Base-by-base conservation (phyloP, 2,113 vertebrate genomes). In the Cyprinodon tularosa region DNA sequence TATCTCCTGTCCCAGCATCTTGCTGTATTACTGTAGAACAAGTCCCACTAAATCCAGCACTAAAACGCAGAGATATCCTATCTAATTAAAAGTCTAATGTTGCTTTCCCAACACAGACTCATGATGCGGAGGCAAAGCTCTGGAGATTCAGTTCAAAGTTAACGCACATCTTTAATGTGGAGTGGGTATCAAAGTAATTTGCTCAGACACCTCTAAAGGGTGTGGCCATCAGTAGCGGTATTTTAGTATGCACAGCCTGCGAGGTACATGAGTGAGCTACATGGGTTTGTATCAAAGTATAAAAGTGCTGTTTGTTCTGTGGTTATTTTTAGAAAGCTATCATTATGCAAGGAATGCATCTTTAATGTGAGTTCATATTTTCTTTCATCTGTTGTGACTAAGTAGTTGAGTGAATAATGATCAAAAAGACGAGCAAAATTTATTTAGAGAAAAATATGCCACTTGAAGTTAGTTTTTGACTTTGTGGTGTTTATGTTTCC, bases 71-170 rank as follows among this genome's bases (percentile, higher is more conserved):
- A 81, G 85, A 83, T 76, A 53, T 59, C 40, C 50, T 48, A 42
- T 89, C 84, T 89, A 84, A 92, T 86, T 90, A 78, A 77, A 81
- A 80, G 86, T 85, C 78, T 78, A 84, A 87, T 84, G 86, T 80
- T 82, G 74, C 83, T 81, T 65, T 72, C 71, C 44, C 83, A 57
- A n/a, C 65, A 78, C 60, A 69, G 82, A 75, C 66, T 79, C 72
- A 68, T 69, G 68, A 80, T 66, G 65, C 45, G 66, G 71, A 48
- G 71, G 53, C 11, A 11, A 47, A 68, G 68, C 90, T 85, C 84
- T 0, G 8, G 84, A 82, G 84, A 76, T 70, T 72, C 69, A 62
- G 78, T 82, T 88, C 77, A 88, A 86, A 90, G 81, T 85, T 75
- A 70, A 82, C 80, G 60, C 66, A 57, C 70, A 78, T 73, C 69